Base-by-base conservation (phyloP, 2,888 invertebrate species). In the Leucoma salicis region DNA sequence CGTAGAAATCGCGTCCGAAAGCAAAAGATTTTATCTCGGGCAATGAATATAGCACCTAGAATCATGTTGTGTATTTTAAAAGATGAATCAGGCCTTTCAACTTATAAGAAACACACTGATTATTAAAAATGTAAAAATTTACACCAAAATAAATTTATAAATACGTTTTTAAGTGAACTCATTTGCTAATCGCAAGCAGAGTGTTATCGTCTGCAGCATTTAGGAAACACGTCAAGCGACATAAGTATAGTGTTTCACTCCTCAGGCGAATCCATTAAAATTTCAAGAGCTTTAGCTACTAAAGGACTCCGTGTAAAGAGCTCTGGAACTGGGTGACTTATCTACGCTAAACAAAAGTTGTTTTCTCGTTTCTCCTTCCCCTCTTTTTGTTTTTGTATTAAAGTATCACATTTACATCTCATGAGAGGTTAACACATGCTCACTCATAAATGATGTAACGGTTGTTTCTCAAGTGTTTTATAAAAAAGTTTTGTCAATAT, bases 221-320 rank as follows among this genome's bases (percentile, higher is more conserved):
- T 42, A 48, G 28, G 35, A 32, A 40, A 15, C 42, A 49, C 39
- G 34, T 38, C 39, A 24, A 24, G 28, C 43, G 39, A 39, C 49
- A 42, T 44, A 49, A 25, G 13, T 12, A 13, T 11, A 13, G 12
- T 47, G 42, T 43, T 36, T 47, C 46, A 49, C 46, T 37, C 37
- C 40, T 11, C 34, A 44, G 33, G 41, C 38, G 31, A 35, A 40
- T 36, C 44, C 48, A 60, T 59, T 57, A 59, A 57, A 60, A 53
- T 60, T 59, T 53, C 51, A 58, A 58, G 48, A 50, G 57, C 45
- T 41, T 49, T 49, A 36, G 38, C 33, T 37, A 38, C 31, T 53
- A 42, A 47, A 53, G 61, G 48, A 57, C 48, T 18, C 25, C 33
- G 12, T 43, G 39, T 50, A 60, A 49, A 46, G 41, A 45, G 35